phyloP scores from a whole-genome alignment of 2,888 invertebrate species.

The Ornithoptera alexandrae region DNA sequence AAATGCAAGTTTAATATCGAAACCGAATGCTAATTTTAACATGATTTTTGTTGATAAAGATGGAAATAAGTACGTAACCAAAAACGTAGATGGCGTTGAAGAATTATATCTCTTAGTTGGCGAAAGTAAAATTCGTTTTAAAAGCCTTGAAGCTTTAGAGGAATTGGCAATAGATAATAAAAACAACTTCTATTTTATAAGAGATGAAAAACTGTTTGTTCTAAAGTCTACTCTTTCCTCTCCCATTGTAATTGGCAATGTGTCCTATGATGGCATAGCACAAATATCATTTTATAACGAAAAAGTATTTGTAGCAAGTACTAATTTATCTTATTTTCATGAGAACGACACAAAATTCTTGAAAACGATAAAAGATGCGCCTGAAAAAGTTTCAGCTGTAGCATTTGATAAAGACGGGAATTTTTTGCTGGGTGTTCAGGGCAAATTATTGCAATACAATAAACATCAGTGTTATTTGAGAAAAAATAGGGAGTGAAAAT shows the following conservation, averaged over 20 bases:
- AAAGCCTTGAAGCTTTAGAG: conserved; percentile 53
- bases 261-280: conserved; percentile 56
- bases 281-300: conserved; percentile 61
- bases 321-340: conserved; percentile 55
- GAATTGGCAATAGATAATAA: conserved; percentile 62
- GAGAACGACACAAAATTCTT: conserved; percentile 54
- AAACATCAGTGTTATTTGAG: conserved; percentile 51
- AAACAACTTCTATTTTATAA: conserved; percentile 65
- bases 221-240: conserved; percentile 48
- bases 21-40: conserved; percentile 50
- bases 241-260: conserved; percentile 51
- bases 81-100: conserved; percentile 57
- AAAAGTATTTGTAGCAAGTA: conserved; percentile 58
- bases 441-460: conserved; percentile 58
- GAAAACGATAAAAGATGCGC: conserved; percentile 52
- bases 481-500: conserved; percentile 30
- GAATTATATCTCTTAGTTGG: conserved; percentile 58
- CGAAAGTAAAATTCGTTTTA: conserved; percentile 53
- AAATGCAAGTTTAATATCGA: conserved; percentile 48
- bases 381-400: conserved; percentile 58
- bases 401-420: conserved; percentile 59
- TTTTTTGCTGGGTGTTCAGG: conserved; percentile 55
- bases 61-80: conserved; percentile 62
- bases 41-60: conserved; percentile 64
- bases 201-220: conserved; percentile 55